These are phyloP conservation scores for Pteropus rufus DNA, from an alignment of 2,797 vertebrate species.

Conservation along the genomic window DNA sequence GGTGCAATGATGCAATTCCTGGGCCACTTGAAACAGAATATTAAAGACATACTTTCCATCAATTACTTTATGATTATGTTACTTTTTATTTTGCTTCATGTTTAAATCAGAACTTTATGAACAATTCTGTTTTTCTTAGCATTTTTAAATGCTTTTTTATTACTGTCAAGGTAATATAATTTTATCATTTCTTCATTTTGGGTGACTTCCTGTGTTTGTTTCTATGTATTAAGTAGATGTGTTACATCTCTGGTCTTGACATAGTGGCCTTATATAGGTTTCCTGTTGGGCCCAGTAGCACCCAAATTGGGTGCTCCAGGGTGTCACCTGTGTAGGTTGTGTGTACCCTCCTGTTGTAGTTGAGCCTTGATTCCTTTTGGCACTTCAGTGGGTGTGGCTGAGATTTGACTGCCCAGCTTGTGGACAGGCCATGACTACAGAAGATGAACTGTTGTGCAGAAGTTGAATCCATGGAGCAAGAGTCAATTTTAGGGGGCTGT, in stretches of 20 bases:
- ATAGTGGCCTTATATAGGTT: background rate
- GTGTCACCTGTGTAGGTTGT: background rate
- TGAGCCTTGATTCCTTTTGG: background rate
- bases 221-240: no score
- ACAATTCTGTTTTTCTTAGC: no score
- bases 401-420: background rate
- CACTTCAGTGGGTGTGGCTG: background rate
- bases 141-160: no score
- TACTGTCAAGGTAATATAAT: no score
- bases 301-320: background rate
- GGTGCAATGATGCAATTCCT: background rate
- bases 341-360: background rate
- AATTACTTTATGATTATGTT: background rate
- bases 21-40: background rate
- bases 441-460: background rate
- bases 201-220: no score
- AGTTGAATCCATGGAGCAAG: background rate
- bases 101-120: no score
- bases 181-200: no score
- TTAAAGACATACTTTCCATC: background rate
- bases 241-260: no score
- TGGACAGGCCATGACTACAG: no score
- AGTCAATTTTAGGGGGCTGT: background rate
- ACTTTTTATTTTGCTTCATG: background rate
- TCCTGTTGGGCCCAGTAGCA: background rate